phyloP scores from a whole-genome alignment of 2,113 vertebrate species.

The Salvator merianae region DNA sequence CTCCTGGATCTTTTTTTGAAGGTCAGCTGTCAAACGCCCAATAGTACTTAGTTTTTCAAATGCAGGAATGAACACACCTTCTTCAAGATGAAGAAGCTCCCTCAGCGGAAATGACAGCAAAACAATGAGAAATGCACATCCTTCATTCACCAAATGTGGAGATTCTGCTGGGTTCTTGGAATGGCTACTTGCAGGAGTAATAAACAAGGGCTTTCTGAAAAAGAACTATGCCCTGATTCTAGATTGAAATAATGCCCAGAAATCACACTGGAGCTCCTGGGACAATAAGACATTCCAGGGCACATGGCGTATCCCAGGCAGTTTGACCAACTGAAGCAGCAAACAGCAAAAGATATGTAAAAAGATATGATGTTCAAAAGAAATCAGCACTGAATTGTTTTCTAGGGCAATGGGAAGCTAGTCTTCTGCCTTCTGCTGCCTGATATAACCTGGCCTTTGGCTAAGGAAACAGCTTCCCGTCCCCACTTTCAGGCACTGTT shows the following conservation, averaged over 20 bases:
- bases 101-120: neutral
- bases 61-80: no score
- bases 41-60: neutral
- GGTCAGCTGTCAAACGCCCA: neutral
- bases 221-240: neutral
- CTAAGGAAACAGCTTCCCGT: no score
- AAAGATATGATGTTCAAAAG: no score
- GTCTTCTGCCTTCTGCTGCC: no score
- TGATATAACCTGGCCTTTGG: no score
- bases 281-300: neutral
- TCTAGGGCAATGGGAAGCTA: no score
- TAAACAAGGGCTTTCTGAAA: no score
- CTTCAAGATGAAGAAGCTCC: neutral
- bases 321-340: neutral
- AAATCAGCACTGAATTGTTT: no score
- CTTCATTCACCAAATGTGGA: neutral
- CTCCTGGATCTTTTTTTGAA: no score
- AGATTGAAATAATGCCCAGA: neutral
- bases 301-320: fast-evolving
- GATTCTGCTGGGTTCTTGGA: neutral
- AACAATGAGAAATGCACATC: neutral
- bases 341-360: neutral
- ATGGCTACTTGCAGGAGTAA: neutral
- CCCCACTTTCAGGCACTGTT: no score
- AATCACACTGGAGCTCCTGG: neutral